Conservation (phyloP, 2,888 invertebrate species). For the Phyllotreta cruciferae region DNA sequence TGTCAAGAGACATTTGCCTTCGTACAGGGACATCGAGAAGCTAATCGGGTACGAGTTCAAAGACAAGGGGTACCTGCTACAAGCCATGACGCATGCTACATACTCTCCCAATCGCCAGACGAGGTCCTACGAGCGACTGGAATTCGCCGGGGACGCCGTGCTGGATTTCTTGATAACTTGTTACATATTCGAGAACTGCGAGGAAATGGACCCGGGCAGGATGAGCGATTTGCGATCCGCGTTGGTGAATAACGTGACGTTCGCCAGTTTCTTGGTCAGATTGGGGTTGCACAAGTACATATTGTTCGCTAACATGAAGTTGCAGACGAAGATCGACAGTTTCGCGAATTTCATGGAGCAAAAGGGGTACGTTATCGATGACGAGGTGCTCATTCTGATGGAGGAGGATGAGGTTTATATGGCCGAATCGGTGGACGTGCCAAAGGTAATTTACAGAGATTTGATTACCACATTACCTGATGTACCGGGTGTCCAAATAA, state of each 20-base stretch:
- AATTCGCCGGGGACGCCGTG: constrained; percentile 92
- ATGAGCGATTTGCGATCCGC: constrained; percentile 94
- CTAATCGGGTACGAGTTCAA: constrained; percentile 77
- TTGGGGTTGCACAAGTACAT: constrained; percentile 83
- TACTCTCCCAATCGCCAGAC: constrained; percentile 83
- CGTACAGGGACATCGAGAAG: constrained; percentile 34
- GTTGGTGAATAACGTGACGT: constrained; percentile 94
- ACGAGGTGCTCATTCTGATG: constrained; percentile 71
- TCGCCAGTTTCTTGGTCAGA: constrained; percentile 88
- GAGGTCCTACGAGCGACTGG: constrained; percentile 87
- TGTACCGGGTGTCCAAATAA: background rate
- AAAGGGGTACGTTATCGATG: constrained; percentile 68
- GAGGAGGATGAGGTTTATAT: constrained; percentile 66
- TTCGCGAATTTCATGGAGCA: constrained; percentile 72
- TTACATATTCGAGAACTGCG: constrained; percentile 82
- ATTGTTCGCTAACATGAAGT: constrained; percentile 62
- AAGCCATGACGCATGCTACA: constrained; percentile 93
- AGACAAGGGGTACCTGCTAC: constrained; percentile 81
- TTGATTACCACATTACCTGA: background rate
- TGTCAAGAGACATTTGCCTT: constrained; percentile 59
- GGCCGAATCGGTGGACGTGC: constrained; percentile 86
- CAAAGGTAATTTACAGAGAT: constrained; percentile 65
- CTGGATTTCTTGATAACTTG: constrained; percentile 89
- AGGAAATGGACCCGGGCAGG: constrained; percentile 77
- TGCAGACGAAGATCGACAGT: constrained; percentile 65